Evolutionary conservation across 1,140 invertebrate species (phyloP), one percentile per base, ranked within the genome.

Genomic region (Drosophila obscura): DNA sequence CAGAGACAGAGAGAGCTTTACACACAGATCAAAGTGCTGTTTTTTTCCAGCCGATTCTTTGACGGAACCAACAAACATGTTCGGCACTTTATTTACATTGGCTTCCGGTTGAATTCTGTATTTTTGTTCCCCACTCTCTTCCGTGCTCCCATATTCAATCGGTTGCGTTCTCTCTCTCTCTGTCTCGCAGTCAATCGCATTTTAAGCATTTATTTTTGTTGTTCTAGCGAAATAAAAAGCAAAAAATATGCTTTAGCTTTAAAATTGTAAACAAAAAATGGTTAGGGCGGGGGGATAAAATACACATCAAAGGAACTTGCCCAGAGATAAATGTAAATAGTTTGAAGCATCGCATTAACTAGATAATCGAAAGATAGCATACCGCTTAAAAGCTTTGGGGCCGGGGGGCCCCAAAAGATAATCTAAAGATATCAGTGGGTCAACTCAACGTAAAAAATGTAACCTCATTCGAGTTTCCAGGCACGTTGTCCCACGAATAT

Each of bases 61-160:
- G 84, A 88, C 83, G 80, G 83, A 88, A 83, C 72, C 72, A 75
- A 88, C 83, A 88, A 88, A 88, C 83, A 88, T 88, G 84, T 44
- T 41, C 56, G 68, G 71, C 83, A 79, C 65, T 88, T 88, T 88
- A 88, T 88, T 88, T 88, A 88, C 83, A 88, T 80, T 88, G 79
- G 84, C 83, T 88, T 88, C 83, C 83, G 83, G 84, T 83, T 83
- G 83, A 88, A 71, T 88, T 87, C 67, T 59, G 73, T 39, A 11
- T 11, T 13, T 73, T 83, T 76, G n/a, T 68, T 77, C 49, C 43
- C 41, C 6, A 16, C 48, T 58, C 67, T 65, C 43, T 65, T 44
- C 35, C 53, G 9, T 16, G 8, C 69, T 61, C 58, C 43, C 48
- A 52, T 43, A 55, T 56, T 72, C 67, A 67, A 73, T 78, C 13